phyloP scores from a whole-genome alignment of 1,140 invertebrate genomes.

The Brachionus angularis region DNA sequence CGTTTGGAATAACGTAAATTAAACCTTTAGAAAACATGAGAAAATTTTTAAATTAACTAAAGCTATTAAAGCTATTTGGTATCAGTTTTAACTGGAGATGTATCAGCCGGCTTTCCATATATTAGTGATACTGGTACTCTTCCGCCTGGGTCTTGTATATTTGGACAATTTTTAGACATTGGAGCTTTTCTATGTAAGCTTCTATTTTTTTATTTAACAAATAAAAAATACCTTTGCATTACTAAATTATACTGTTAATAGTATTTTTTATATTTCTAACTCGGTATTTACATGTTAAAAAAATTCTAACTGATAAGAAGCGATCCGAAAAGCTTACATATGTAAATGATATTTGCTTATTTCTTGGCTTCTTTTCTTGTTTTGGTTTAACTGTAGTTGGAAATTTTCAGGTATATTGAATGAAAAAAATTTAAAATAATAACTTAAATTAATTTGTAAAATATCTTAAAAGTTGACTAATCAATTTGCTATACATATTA shows the following conservation, averaged over 20 bases:
- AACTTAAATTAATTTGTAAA: too few species aligned
- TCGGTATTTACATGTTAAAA: not conserved
- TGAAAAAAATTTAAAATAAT: too few species aligned
- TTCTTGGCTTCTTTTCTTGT: not conserved
- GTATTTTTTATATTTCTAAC: not conserved
- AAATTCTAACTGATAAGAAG: not conserved
- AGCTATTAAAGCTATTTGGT: not conserved
- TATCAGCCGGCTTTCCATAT: not conserved
- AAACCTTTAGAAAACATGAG: not conserved
- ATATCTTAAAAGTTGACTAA: too few species aligned
- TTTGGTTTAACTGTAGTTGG: not conserved
- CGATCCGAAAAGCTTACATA: not conserved
- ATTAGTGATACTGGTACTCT: conserved; percentile 68
- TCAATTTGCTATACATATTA: not conserved
- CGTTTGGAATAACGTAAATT: not conserved
- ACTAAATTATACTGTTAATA: not conserved
- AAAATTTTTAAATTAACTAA: not conserved
- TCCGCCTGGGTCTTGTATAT: conserved; percentile 72
- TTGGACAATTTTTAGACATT: conserved; percentile 70
- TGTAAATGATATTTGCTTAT: not conserved
- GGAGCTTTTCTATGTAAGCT: conserved; percentile 61
- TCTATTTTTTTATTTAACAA: not conserved
- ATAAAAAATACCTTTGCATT: not conserved
- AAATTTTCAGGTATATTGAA: not conserved
- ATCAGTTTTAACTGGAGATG: not conserved